These are phyloP conservation scores for Chaenogobius annularis DNA, from an alignment of 2,113 vertebrate genomes.

Conservation along the genomic window DNA sequence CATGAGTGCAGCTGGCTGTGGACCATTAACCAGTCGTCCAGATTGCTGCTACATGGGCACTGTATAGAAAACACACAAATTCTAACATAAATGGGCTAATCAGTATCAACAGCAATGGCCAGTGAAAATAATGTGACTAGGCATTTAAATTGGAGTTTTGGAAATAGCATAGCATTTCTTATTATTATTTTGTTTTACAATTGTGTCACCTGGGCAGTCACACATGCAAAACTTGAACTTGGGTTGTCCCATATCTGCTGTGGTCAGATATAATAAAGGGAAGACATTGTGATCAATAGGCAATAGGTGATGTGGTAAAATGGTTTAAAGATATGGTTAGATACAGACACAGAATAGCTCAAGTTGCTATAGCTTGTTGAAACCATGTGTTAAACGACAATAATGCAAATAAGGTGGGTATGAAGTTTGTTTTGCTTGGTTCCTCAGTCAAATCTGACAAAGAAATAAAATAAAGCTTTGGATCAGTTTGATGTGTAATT, in stretches of 20 bases:
- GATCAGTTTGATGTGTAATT: neutral
- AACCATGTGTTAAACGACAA: too few relatives aligned
- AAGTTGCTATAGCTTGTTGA: too few relatives aligned
- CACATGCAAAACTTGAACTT: too few relatives aligned
- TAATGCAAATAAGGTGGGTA: too few relatives aligned
- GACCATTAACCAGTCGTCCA: conserved; percentile 15
- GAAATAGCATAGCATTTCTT: neutral
- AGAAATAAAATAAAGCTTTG: neutral
- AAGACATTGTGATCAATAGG: too few relatives aligned
- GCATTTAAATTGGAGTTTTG: neutral
- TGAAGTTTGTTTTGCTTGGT: too few relatives aligned
- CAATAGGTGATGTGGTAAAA: too few relatives aligned
- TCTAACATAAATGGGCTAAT: neutral
- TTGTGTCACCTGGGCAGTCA: too few relatives aligned
- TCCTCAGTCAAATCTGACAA: neutral
- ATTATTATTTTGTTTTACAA: neutral
- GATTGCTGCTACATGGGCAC: conserved; percentile 14
- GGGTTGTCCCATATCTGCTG: too few relatives aligned
- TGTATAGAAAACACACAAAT: conserved; percentile 2
- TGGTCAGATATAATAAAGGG: too few relatives aligned
- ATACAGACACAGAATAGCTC: too few relatives aligned
- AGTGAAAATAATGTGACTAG: neutral
- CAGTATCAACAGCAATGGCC: neutral
- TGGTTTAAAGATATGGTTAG: too few relatives aligned
- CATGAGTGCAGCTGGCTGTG: conserved; percentile 7